Percentiles rank a stretch among this genome's conserved stretches.
phyloP scores from a whole-genome alignment of 2,888 invertebrate genomes.

The Deladenus siricidicola region DNA sequence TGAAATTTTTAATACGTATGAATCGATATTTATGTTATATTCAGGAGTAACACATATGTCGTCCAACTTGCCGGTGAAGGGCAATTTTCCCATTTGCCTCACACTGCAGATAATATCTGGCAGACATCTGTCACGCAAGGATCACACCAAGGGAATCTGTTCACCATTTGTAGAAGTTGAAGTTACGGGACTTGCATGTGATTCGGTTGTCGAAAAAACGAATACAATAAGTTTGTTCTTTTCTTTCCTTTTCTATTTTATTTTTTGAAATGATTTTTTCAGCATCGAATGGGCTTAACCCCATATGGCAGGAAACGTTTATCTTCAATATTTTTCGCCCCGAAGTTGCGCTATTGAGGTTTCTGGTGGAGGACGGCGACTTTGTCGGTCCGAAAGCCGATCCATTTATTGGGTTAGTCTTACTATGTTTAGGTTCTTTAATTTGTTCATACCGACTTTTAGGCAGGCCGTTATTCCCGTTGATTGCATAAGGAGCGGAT shows the following conservation, averaged over 20 bases:
- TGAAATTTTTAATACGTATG: background rate
- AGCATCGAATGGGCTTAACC: slow-evolving; percentile 88
- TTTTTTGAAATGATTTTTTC: slow-evolving; percentile 52
- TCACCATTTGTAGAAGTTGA: slow-evolving; percentile 51
- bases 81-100: slow-evolving; percentile 37
- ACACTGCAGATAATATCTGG: slow-evolving; percentile 67
- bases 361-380: slow-evolving; percentile 80
- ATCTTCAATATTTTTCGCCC: slow-evolving; percentile 75
- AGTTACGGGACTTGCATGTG: slow-evolving; percentile 39
- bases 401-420: slow-evolving; percentile 54
- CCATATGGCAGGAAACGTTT: slow-evolving; percentile 79
- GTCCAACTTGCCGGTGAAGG: background rate
- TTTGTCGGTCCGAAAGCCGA: slow-evolving; percentile 65
- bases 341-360: slow-evolving; percentile 71
- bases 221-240: slow-evolving; percentile 66
- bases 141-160: slow-evolving; percentile 57
- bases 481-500: slow-evolving; percentile 59
- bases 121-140: slow-evolving; percentile 72
- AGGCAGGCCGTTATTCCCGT: slow-evolving; percentile 85
- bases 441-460: too few relatives aligned
- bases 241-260: background rate
- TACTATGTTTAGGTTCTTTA: background rate
- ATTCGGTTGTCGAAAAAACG: slow-evolving; percentile 66
- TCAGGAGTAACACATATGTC: background rate
- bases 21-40: background rate